Conservation (phyloP, 2,888 invertebrate species). For the Cetonia aurata region DNA sequence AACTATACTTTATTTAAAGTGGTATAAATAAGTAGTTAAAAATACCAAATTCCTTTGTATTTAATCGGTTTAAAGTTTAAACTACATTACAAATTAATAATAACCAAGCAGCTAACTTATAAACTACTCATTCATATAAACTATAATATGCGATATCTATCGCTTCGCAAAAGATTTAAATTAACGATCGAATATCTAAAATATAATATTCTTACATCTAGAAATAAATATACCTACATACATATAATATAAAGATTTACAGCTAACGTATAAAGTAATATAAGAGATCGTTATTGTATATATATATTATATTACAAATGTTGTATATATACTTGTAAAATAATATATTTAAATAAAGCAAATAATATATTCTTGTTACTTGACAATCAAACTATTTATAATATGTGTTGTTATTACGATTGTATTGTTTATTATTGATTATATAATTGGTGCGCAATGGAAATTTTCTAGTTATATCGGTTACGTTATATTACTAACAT, state of each 20-base stretch:
- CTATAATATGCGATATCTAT: constrained; percentile 13
- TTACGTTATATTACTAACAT: constrained; percentile 30
- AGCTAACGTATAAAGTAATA: constrained; percentile 7
- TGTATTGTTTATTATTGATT: constrained; percentile 18
- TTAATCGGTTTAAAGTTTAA: no score
- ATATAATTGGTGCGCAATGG: constrained; percentile 4
- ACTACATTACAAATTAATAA: no score
- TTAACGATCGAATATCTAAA: constrained; percentile 20
- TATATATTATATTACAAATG: constrained; percentile 22
- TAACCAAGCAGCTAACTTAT: neutral
- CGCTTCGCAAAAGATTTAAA: constrained; percentile 12
- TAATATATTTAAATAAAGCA: constrained; percentile 42
- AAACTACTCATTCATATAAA: constrained; percentile 11
- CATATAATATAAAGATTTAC: neutral
- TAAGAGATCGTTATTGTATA: constrained; percentile 33
- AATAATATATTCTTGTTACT: constrained; percentile 53
- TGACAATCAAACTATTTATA: constrained; percentile 52
- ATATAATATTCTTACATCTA: neutral
- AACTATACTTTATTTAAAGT: no score
- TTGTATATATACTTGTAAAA: constrained; percentile 17
- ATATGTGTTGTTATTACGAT: neutral
- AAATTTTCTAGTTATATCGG: constrained; percentile 18
- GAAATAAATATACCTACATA: neutral
- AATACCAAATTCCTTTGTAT: no score
- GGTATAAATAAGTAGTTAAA: no score